A percentile compares a stretch with the other conserved stretches of the same genome.
These are phyloP conservation scores for Anolis sagrei DNA, from an alignment of 2,113 vertebrate genomes.

Conservation along the genomic window DNA sequence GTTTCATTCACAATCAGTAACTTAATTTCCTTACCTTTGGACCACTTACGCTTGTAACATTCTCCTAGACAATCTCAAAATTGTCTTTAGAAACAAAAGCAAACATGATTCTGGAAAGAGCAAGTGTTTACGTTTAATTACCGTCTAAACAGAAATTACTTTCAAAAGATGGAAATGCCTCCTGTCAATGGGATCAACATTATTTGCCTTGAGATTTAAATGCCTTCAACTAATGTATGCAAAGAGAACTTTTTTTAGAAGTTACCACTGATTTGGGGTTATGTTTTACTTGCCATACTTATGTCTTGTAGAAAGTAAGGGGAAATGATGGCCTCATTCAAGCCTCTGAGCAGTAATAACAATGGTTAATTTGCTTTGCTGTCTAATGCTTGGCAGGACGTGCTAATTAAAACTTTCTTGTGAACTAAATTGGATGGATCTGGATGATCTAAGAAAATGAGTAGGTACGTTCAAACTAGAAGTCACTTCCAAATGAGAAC, in stretches of 20 bases:
- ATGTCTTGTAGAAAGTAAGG: conserved; percentile 54
- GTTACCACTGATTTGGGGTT: conserved; percentile 15
- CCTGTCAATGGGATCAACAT: conserved; percentile 70
- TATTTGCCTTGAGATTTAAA: conserved; percentile 57
- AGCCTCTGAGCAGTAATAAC: conserved; percentile 48
- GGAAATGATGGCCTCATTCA: conserved; percentile 39
- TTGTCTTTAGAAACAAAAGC: conserved; percentile 68
- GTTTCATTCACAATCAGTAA: conserved; percentile 75
- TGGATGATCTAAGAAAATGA: conserved; percentile 50
- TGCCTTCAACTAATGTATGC: conserved; percentile 67
- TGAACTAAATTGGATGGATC: not conserved
- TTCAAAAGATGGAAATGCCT: conserved; percentile 75
- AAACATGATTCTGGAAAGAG: conserved; percentile 71
- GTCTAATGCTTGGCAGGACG: conserved; percentile 52
- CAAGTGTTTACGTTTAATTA: conserved; percentile 59
- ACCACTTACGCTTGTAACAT: conserved; percentile 71
- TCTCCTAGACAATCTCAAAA: conserved; percentile 68
- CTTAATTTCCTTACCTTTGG: conserved; percentile 72
- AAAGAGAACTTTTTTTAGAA: conserved; percentile 43
- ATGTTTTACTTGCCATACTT: conserved; percentile 4
- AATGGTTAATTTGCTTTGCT: conserved; percentile 49
- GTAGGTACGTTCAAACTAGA: conserved; percentile 33
- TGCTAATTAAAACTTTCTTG: conserved; percentile 44
- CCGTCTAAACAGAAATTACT: conserved; percentile 66
- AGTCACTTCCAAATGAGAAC: conserved; percentile 50